These are phyloP conservation scores for Penelope pileata DNA, from an alignment of 2,113 vertebrate genomes.

Conservation along the genomic window DNA sequence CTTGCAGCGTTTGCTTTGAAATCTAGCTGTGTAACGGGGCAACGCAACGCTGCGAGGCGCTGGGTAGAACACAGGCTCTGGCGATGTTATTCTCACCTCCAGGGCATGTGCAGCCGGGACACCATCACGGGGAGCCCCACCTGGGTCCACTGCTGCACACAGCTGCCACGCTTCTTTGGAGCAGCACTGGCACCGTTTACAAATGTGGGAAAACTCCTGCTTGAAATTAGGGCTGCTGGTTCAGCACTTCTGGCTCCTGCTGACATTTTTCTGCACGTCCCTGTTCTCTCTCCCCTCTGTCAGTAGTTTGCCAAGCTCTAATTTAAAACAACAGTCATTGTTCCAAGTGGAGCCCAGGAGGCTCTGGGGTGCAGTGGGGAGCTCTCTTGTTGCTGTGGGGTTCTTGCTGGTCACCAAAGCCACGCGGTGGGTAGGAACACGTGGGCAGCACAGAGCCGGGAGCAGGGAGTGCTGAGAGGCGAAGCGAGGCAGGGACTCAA, in stretches of 20 bases:
- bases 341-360: not conserved
- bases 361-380: not conserved
- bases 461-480: not conserved
- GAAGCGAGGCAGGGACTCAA: not conserved
- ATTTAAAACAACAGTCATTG: not conserved
- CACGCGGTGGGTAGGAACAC: not conserved
- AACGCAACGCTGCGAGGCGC: accelerated
- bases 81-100: not conserved
- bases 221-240: not conserved
- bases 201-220: not conserved
- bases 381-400: not conserved
- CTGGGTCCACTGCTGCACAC: not conserved
- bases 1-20: not conserved
- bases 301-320: not conserved
- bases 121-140: not conserved
- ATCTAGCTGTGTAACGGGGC: not conserved
- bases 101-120: not conserved
- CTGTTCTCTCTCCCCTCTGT: not conserved
- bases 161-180: not conserved
- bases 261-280: not conserved
- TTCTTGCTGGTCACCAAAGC: not conserved
- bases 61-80: not conserved
- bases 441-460: not conserved
- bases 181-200: not conserved
- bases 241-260: not conserved